Percentiles rank a stretch among this genome's conserved stretches.
phyloP scores from a whole-genome alignment of 2,888 invertebrate species.

The Micropterix aruncella region DNA sequence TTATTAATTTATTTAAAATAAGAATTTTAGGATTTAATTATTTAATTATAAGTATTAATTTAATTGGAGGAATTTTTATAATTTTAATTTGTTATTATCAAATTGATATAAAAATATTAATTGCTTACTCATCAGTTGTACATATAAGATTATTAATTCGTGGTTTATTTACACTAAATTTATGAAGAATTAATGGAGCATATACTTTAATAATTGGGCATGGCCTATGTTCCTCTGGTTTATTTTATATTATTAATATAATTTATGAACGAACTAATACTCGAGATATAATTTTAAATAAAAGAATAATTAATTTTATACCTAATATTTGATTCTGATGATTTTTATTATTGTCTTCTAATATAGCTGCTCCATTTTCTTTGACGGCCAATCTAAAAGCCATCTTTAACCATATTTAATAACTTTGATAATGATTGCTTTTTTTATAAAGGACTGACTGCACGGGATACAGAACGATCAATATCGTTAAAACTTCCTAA shows the following conservation, averaged over 20 bases:
- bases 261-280: constrained; percentile 39
- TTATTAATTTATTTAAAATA: constrained; percentile 31
- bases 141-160: too few relatives aligned
- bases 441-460: too few relatives aligned
- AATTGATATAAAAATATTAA: constrained; percentile 54
- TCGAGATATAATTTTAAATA: constrained; percentile 48
- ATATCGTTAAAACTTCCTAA: too few relatives aligned
- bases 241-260: constrained; percentile 62
- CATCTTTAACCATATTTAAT: too few relatives aligned
- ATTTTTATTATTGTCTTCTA: constrained; percentile 41
- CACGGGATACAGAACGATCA: too few relatives aligned
- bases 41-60: constrained; percentile 37
- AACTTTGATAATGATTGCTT: too few relatives aligned
- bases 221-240: constrained; percentile 49
- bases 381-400: too few relatives aligned
- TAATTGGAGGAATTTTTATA: constrained; percentile 43
- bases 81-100: constrained; percentile 53
- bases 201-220: constrained; percentile 48
- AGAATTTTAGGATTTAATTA: constrained; percentile 33
- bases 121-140: constrained; percentile 61
- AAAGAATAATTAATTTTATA: too few relatives aligned
- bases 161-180: too few relatives aligned
- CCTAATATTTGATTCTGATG: too few relatives aligned
- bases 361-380: constrained; percentile 53
- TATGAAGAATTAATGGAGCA: constrained; percentile 47